A percentile compares a stretch with the other conserved stretches of the same genome.
phyloP scores from a whole-genome alignment of 2,888 invertebrate species.

The Machimus atricapillus region DNA sequence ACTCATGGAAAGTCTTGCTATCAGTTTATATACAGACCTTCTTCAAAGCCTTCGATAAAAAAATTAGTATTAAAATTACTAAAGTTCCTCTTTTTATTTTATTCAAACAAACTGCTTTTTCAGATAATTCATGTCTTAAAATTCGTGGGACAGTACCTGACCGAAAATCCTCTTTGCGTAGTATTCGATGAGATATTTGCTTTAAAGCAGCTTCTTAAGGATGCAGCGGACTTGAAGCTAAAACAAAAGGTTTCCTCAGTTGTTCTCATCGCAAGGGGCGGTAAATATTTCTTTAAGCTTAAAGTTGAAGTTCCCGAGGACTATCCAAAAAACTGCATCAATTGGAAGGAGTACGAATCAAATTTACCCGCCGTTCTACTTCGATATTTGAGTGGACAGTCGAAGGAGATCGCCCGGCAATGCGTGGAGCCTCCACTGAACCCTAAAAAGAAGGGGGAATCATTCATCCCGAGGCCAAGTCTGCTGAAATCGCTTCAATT shows the following conservation, averaged over 20 bases:
- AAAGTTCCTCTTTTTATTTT: not conserved
- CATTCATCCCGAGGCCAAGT: slow-evolving; percentile 70
- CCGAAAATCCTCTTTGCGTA: slow-evolving; percentile 74
- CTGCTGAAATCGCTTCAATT: slow-evolving; percentile 68
- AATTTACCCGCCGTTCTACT: slow-evolving; percentile 71
- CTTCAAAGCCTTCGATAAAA: no score
- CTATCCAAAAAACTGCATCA: slow-evolving; percentile 66
- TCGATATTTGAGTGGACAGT: slow-evolving; percentile 71
- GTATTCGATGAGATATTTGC: slow-evolving; percentile 75
- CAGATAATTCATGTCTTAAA: slow-evolving; percentile 67
- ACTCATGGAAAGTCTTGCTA: no score
- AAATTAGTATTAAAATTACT: no score
- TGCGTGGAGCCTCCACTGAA: slow-evolving; percentile 71
- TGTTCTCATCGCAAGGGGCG: slow-evolving; percentile 66
- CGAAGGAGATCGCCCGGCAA: slow-evolving; percentile 71
- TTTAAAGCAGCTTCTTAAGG: slow-evolving; percentile 65
- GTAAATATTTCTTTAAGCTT: slow-evolving; percentile 69
- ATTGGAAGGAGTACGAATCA: slow-evolving; percentile 66
- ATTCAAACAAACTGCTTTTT: not conserved
- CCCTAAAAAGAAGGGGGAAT: slow-evolving; percentile 61
- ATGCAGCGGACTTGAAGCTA: slow-evolving; percentile 69
- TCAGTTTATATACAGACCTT: no score
- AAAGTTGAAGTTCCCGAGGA: slow-evolving; percentile 69
- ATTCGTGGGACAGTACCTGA: slow-evolving; percentile 71
- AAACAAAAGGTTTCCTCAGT: slow-evolving; percentile 72